Evolutionary conservation across 2,888 invertebrate genomes (phyloP), one percentile per base, ranked within the genome.

Genomic region (Stenodema calcarata): DNA sequence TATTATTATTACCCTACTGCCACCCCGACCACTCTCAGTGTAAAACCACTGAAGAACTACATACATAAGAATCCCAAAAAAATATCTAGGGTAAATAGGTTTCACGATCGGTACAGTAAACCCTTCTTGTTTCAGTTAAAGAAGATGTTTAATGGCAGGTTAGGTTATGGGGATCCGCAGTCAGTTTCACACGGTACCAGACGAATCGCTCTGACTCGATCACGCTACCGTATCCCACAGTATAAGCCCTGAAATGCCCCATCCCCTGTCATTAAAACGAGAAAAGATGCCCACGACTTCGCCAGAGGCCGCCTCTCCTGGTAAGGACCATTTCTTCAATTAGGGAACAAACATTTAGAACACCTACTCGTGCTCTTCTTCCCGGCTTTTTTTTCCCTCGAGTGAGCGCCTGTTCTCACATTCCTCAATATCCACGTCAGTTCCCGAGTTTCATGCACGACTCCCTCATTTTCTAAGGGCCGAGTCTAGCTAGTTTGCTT

Each of bases 381-480:
- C 62, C 62, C 62, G 62, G 75, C 78, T 78, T 27, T 14, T 41
- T 41, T 7, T 78, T 44, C 23, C 27, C 54, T 80, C 54, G 50
- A 79, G 44, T 79, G 54, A 80, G 27, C 11, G 80, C 30, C 80
- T 50, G 80, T 80, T 80, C 80, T 80, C 80, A 50, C 80, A 80
- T 80, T 80, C 80, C 80, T 80, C 80, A 54, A 80, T 80, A 80
- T 80, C 80, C 80, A 30, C 50, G 28, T 28, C 50, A 28, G 50
- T 50, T 30, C 54, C 80, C 7, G 80, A 50, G 50, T 44, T 47
- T 80, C 80, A 54, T 54, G 80, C 80, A 80, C 80, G 80, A 80
- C 80, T 50, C 80, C 80, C 80, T 80, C 80, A 80, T 80, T 80
- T 80, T 80, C 80, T 62, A 62, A 62, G 62, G 62, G 62, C 62